Conservation (phyloP, 2,113 vertebrate genomes). For the Percopsis transmontana region DNA sequence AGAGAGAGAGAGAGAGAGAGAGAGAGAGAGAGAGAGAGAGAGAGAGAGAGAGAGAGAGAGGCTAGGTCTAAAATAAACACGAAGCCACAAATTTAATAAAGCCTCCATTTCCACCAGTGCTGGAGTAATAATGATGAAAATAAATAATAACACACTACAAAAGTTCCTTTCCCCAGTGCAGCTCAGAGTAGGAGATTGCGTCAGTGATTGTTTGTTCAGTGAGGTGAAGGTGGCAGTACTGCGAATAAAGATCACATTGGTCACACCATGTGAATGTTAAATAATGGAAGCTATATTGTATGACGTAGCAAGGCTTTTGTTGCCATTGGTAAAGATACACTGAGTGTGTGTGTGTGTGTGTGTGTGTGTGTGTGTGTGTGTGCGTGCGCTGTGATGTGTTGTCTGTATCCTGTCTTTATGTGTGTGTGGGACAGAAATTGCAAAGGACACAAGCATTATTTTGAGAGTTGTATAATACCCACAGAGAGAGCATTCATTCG, state of each 20-base stretch:
- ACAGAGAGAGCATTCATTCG: background rate
- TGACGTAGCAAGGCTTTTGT: conserved; percentile 29
- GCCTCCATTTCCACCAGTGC: conserved; percentile 20
- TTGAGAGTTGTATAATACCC: background rate
- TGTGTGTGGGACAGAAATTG: background rate
- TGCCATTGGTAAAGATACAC: conserved; percentile 52
- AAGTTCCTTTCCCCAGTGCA: conserved; percentile 47
- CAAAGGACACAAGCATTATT: background rate
- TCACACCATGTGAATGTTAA: conserved; percentile 65
- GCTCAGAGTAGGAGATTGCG: conserved; percentile 56
- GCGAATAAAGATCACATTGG: conserved; percentile 64
- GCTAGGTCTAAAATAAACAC: background rate
- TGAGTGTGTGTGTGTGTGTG: background rate
- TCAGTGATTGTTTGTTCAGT: conserved; percentile 63
- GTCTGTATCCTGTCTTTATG: too few species aligned
- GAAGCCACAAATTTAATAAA: conserved; percentile 31
- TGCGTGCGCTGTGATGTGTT: too few species aligned
- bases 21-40: background rate
- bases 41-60: background rate
- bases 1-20: too few species aligned
- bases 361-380: conserved; percentile 6
- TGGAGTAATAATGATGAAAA: conserved; percentile 34
- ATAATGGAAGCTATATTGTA: conserved; percentile 46
- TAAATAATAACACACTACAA: conserved; percentile 32
- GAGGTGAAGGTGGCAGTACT: conserved; percentile 48